Conservation (phyloP, 2,888 invertebrate genomes). For the Sipha maydis region DNA sequence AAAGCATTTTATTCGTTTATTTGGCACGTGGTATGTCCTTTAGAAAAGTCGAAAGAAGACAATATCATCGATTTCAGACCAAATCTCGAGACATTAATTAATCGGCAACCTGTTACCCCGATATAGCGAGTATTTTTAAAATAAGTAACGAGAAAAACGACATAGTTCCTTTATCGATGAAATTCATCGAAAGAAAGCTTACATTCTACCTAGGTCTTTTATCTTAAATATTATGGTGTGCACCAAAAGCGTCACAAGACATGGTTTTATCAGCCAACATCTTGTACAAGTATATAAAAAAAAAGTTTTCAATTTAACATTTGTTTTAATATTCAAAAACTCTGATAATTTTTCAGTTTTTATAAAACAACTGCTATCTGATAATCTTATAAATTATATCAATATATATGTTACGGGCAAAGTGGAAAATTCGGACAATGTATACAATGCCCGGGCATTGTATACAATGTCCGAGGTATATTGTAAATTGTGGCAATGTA, state of each 20-base stretch:
- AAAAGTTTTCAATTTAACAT: neutral
- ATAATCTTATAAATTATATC: too few species aligned
- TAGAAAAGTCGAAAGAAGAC: conserved; percentile 1
- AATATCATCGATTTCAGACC: conserved; percentile 37
- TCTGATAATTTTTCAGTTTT: neutral
- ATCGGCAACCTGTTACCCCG: conserved; percentile 56
- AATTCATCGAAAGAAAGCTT: neutral
- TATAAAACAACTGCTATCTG: neutral
- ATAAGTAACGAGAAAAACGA: conserved; percentile 2
- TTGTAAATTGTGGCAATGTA: too few species aligned
- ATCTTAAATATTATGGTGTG: neutral
- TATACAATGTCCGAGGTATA: too few species aligned
- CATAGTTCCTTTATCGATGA: conserved; percentile 1
- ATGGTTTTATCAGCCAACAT: neutral
- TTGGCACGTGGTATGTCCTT: conserved; percentile 5
- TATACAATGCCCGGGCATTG: too few species aligned
- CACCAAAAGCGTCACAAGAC: neutral
- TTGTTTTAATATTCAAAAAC: neutral
- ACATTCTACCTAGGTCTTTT: neutral
- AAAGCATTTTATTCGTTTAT: conserved; percentile 42
- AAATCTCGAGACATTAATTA: conserved; percentile 51
- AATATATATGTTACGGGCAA: too few species aligned
- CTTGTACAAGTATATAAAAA: neutral
- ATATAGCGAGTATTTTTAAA: conserved; percentile 17
- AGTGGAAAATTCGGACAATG: too few species aligned